phyloP scores from a whole-genome alignment of 2,797 vertebrate genomes.

The Carcharodon carcharias region DNA sequence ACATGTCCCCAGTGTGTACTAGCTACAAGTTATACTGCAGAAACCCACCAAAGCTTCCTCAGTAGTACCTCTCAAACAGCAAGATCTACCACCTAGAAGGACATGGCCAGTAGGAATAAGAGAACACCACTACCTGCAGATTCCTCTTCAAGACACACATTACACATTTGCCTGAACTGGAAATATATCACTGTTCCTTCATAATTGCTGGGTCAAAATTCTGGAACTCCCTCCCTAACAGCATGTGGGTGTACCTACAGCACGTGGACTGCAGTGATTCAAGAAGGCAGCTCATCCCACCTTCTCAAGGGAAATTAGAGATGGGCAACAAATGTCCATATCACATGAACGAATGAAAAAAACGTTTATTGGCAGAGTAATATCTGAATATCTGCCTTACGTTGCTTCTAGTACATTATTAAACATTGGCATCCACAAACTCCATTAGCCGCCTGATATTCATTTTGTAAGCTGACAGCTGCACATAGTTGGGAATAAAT shows the following conservation, averaged over 20 bases:
- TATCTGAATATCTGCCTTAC: not conserved
- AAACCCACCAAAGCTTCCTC: no score
- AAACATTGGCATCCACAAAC: not conserved
- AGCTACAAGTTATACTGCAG: no score
- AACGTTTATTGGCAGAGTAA: not conserved
- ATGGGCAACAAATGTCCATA: not conserved
- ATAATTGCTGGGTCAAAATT: not conserved
- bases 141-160: not conserved
- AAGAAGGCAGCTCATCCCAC: not conserved
- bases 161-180: not conserved
- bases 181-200: not conserved
- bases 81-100: not conserved
- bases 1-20: no score
- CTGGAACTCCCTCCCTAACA: not conserved
- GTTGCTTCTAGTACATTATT: not conserved
- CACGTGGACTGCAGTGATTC: not conserved
- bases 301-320: not conserved
- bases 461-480: not conserved
- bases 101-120: not conserved
- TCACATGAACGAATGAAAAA: not conserved
- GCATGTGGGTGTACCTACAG: not conserved
- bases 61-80: no score
- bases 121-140: not conserved
- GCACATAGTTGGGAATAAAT: not conserved
- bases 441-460: not conserved